Conservation (phyloP, 2,113 vertebrate genomes). For the Syngnathus typhle region DNA sequence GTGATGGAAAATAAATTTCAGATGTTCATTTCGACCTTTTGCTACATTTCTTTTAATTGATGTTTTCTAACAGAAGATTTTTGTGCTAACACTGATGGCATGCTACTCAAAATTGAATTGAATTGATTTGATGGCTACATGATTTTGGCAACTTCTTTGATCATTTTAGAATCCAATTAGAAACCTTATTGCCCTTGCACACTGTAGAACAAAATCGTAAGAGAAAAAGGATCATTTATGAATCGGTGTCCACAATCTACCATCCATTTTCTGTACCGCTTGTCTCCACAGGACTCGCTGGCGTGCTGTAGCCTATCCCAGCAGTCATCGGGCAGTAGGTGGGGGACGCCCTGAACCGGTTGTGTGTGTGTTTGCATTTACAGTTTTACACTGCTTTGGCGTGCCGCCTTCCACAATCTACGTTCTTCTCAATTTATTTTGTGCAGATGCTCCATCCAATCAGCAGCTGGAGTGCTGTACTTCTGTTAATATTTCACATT, state of each 20-base stretch:
- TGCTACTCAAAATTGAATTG: neutral
- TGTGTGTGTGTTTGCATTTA: too few species aligned
- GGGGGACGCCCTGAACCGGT: too few species aligned
- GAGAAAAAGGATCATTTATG: slow-evolving; percentile 1
- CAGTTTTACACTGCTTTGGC: too few species aligned
- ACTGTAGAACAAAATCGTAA: neutral
- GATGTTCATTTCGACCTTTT: neutral
- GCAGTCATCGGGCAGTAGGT: too few species aligned
- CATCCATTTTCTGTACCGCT: too few species aligned
- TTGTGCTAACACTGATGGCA: neutral
- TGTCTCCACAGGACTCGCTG: too few species aligned
- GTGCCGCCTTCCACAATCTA: slow-evolving; percentile 24
- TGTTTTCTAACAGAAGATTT: neutral
- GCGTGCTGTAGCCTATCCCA: too few species aligned
- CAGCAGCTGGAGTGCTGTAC: slow-evolving; percentile 55
- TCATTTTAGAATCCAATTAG: neutral
- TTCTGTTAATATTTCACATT: slow-evolving; percentile 68
- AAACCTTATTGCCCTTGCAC: neutral
- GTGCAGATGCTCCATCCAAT: slow-evolving; percentile 57
- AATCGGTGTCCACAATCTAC: neutral
- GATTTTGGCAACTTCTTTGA: neutral
- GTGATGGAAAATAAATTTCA: neutral
- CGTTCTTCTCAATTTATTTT: slow-evolving; percentile 35
- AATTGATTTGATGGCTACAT: neutral
- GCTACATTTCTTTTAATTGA: neutral